Percentiles rank a stretch among this genome's conserved stretches.
Evolutionary conservation across 2,113 vertebrate species (phyloP).

Genomic region (rat (Rattus norvegicus)): GRCr8 NC_086038.1:6971001-6971500

Average conservation of each 20-base stretch:
- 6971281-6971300: slow-evolving; percentile 82
- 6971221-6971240: slow-evolving; percentile 79
- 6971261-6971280: neutral
- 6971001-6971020: neutral
- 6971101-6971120: fast-evolving
- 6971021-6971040: neutral
- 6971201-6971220: slow-evolving; percentile 41
- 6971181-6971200: neutral
- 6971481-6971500: neutral
- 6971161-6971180: neutral
- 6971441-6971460: neutral
- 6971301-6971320: slow-evolving; percentile 81
- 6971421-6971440: slow-evolving; percentile 23
- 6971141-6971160: neutral
- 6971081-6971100: neutral
- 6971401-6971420: slow-evolving; percentile 79
- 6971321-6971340: slow-evolving; percentile 87
- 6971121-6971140: neutral
- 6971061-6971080: slow-evolving; percentile 52
- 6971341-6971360: slow-evolving; percentile 84
- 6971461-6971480: fast-evolving
- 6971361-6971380: slow-evolving; percentile 86
- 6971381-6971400: slow-evolving; percentile 77
- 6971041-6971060: neutral
- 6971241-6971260: slow-evolving; percentile 73